Percentiles rank a stretch among this genome's conserved stretches.
Conservation (phyloP, 2,113 vertebrate genomes). For the Chitala chitala region DNA sequence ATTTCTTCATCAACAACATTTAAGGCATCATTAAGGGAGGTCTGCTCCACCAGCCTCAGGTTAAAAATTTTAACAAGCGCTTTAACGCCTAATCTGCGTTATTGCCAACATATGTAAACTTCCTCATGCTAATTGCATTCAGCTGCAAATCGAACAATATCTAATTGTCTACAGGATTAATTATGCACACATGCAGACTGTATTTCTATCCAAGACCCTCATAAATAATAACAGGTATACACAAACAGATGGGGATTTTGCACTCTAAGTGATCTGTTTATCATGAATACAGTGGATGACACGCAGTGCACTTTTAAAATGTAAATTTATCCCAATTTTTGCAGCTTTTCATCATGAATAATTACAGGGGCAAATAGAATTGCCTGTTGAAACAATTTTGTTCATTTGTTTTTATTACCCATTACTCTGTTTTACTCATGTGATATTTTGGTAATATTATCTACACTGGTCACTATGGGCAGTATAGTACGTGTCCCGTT, state of each 20-base stretch:
- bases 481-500: too few relatives aligned
- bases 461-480: too few relatives aligned
- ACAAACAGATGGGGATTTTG: conserved; percentile 79
- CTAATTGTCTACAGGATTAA: conserved; percentile 98
- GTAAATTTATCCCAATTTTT: conserved; percentile 54
- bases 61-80: conserved; percentile 93
- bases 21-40: conserved; percentile 89
- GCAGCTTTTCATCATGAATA: conserved; percentile 63
- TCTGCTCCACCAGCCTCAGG: conserved; percentile 82
- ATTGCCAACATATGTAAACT: conserved; percentile 84
- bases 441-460: too few relatives aligned
- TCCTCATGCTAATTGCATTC: conserved; percentile 94
- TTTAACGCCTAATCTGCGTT: conserved; percentile 83
- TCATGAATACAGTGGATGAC: conserved; percentile 69
- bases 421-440: not conserved
- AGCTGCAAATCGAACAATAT: conserved; percentile 97
- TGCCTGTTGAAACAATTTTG: not conserved
- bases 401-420: not conserved
- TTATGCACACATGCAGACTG: conserved; percentile 87
- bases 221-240: conserved; percentile 95
- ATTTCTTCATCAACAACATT: conserved; percentile 93
- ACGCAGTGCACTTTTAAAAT: conserved; percentile 52
- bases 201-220: conserved; percentile 86
- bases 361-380: conserved; percentile 52
- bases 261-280: conserved; percentile 68